Evolutionary conservation across 2,888 invertebrate genomes (phyloP).

Genomic region (Melitaea athalia): DNA sequence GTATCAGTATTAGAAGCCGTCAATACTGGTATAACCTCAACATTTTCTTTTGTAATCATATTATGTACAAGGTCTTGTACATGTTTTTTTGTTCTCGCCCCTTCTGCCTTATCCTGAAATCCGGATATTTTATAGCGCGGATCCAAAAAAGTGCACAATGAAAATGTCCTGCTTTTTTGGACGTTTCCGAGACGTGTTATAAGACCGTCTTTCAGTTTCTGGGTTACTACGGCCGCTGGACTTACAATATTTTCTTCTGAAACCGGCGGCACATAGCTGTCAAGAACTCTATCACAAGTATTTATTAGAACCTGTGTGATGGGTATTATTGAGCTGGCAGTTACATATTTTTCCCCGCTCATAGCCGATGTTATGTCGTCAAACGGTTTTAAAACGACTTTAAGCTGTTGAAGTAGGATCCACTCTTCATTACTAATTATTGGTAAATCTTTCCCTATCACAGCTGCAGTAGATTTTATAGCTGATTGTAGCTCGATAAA

Average conservation of each 20-base stretch:
- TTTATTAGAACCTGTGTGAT: conserved; percentile 42
- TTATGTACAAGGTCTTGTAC: no score
- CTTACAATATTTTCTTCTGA: not conserved
- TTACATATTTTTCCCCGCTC: conserved; percentile 44
- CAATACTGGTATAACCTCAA: no score
- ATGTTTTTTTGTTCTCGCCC: conserved; percentile 22
- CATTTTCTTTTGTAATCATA: no score
- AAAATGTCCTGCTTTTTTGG: conserved; percentile 40
- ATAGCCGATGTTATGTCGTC: conserved; percentile 41
- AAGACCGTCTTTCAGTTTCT: conserved; percentile 31
- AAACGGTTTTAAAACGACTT: conserved; percentile 25
- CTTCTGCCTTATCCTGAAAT: conserved; percentile 36
- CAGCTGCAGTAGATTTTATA: not conserved
- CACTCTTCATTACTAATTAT: not conserved
- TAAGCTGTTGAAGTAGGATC: not conserved
- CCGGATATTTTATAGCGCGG: conserved; percentile 39
- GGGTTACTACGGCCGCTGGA: not conserved
- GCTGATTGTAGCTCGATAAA: not conserved
- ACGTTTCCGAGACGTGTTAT: conserved; percentile 27
- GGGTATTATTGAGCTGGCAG: conserved; percentile 41
- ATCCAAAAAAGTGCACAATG: conserved; percentile 40
- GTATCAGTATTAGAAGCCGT: no score
- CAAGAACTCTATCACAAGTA: conserved; percentile 34
- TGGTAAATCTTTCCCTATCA: not conserved
- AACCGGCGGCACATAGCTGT: not conserved